Evolutionary conservation across 1,140 invertebrate species (phyloP), one percentile per base, ranked within the genome.

Genomic region (Eumaeus atala): DNA sequence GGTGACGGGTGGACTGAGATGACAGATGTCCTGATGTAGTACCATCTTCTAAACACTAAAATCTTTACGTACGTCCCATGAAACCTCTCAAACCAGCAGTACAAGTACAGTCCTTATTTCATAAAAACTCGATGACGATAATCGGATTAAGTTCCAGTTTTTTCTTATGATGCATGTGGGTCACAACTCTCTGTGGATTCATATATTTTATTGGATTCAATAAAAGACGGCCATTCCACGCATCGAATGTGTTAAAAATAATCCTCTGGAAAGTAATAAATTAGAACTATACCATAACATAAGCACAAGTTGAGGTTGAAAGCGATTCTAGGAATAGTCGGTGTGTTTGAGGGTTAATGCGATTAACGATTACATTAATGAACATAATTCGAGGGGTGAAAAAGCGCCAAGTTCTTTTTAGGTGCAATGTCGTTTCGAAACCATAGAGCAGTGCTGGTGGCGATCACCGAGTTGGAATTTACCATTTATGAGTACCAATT

Each of bases 171-270:
- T 16, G n/a, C n/a, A n/a, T n/a, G 16, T 53, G 18, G 37, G 51
- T 16, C 18, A 28, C 21, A 34, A 10, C 28, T 52, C 11, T 33
- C 36, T 11, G 16, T 17, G 36, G 16, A 38, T 21, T 34, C 28
- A 34, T 53, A 33, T 53, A 69, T 67, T 73, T 69, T 71, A 74
- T 72, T 66, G 56, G 61, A 55, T 34, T 54, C 53, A 62, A 74
- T 73, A 70, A 75, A 74, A 53, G 16, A 18, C n/a, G n/a, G n/a
- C n/a, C n/a, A n/a, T 16, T 40, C 12, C 12, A 34, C 37, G 51
- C 10, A 53, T 53, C 38, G 37, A 53, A 53, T 53, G 18, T 44
- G 9, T 28, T 28, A n/a, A 9, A 40, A 4, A 9, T 53, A 42
- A 53, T 53, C 38, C 38, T 33, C 14, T 34, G 18, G 38, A 42